A percentile compares a stretch with the other conserved stretches of the same genome.
phyloP scores from a whole-genome alignment of 2,888 invertebrate genomes.

The Drosophila seclusa region DNA sequence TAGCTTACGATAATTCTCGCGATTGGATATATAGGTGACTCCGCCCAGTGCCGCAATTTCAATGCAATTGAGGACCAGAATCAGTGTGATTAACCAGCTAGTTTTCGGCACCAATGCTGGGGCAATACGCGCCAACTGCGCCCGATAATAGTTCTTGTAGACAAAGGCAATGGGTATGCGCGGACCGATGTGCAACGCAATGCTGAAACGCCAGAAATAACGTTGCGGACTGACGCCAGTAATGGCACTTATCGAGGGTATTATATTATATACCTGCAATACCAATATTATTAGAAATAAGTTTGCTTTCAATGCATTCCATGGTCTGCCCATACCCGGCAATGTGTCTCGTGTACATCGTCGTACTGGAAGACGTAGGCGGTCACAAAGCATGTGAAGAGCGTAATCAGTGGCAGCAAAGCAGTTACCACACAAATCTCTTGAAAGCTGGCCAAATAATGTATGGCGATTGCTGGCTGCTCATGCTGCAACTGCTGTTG shows the following conservation, averaged over 20 bases:
- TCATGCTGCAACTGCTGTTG: constrained; percentile 22
- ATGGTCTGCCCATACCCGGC: constrained; percentile 89
- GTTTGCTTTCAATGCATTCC: background rate
- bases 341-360: constrained; percentile 97
- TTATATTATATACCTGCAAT: constrained; percentile 94
- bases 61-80: constrained; percentile 93
- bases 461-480: constrained; percentile 86
- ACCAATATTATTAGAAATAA: background rate
- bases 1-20: constrained; percentile 97
- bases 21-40: constrained; percentile 96
- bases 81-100: constrained; percentile 88
- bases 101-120: constrained; percentile 84
- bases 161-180: constrained; percentile 94
- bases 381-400: constrained; percentile 94
- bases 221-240: constrained; percentile 96
- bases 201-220: constrained; percentile 96
- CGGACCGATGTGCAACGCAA: constrained; percentile 96
- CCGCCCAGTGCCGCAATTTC: constrained; percentile 95
- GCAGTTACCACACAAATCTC: constrained; percentile 93
- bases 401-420: constrained; percentile 92
- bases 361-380: constrained; percentile 96
- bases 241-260: constrained; percentile 98
- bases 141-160: constrained; percentile 92
- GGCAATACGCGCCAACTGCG: constrained; percentile 83
- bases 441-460: constrained; percentile 91